phyloP scores from a whole-genome alignment of 2,797 vertebrate species.

The Pogonophryne albipinna region DNA sequence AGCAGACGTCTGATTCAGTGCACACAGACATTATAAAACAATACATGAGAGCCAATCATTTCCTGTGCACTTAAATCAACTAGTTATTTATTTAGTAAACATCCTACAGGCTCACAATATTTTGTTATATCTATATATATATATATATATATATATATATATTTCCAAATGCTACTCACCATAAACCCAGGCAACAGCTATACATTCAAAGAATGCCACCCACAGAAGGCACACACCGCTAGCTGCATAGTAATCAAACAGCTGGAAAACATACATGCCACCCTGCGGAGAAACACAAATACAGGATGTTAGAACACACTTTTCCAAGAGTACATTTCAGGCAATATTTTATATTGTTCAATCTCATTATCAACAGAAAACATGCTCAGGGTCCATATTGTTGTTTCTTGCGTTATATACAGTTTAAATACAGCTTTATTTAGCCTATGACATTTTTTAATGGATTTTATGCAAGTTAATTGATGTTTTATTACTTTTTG shows the following conservation, averaged over 20 bases:
- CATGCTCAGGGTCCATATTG: neutral
- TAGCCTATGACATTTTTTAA: neutral
- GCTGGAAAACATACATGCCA: constrained; percentile 99
- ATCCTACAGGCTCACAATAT: neutral
- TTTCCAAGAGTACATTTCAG: neutral
- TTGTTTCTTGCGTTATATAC: neutral
- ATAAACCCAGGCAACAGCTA: constrained; percentile 99
- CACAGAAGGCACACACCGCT: constrained; percentile 99
- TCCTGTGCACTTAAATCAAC: neutral
- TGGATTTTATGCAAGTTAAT: no score
- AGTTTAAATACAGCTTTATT: neutral
- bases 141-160: neutral
- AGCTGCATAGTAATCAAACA: constrained; percentile 99
- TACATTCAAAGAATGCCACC: constrained; percentile 99
- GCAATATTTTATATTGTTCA: neutral
- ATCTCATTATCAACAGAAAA: neutral
- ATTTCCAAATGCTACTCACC: constrained; percentile 86
- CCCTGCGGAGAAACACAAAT: constrained; percentile 83
- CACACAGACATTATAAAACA: neutral
- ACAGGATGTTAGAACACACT: neutral
- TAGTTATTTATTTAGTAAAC: neutral
- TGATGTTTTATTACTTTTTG: no score
- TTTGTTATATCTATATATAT: neutral
- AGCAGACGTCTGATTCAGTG: neutral
- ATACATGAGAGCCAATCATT: neutral